phyloP scores from a whole-genome alignment of 2,797 vertebrate genomes.

The Benthosema pterotum region DNA sequence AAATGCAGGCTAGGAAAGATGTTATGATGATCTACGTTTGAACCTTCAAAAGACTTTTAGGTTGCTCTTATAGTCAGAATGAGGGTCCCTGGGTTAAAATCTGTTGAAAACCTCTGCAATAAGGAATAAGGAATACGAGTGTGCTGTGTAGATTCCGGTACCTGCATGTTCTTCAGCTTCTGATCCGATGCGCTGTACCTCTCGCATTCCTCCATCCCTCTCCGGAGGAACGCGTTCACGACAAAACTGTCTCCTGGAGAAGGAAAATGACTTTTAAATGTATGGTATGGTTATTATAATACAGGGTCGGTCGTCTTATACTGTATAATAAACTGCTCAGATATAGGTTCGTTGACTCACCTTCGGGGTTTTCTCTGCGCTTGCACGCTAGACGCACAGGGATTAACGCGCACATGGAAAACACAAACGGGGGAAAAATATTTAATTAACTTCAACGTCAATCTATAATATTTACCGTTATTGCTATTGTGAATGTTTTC shows the following conservation, averaged over 20 bases:
- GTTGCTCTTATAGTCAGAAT: too few species aligned
- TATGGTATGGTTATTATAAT: neutral
- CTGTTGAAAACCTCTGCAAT: too few species aligned
- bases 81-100: too few species aligned
- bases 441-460: too few species aligned
- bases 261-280: conserved; percentile 24
- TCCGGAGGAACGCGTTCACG: conserved; percentile 78
- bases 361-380: conserved; percentile 87
- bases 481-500: neutral
- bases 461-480: neutral
- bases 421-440: neutral
- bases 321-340: neutral
- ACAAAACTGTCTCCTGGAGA: conserved; percentile 85
- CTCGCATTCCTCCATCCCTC: conserved; percentile 82
- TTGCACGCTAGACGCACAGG: conserved; percentile 72
- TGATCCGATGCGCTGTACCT: conserved; percentile 70
- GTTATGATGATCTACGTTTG: too few species aligned
- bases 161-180: conserved; percentile 80
- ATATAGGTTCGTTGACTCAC: conserved; percentile 67
- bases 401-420: conserved; percentile 16
- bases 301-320: neutral
- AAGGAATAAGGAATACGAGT: too few species aligned
- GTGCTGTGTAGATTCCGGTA: conserved; percentile 48
- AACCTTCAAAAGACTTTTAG: too few species aligned
- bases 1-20: too few species aligned